Evolutionary conservation across 2,888 invertebrate species (phyloP).

Genomic region (Endotricha flammealis): DNA sequence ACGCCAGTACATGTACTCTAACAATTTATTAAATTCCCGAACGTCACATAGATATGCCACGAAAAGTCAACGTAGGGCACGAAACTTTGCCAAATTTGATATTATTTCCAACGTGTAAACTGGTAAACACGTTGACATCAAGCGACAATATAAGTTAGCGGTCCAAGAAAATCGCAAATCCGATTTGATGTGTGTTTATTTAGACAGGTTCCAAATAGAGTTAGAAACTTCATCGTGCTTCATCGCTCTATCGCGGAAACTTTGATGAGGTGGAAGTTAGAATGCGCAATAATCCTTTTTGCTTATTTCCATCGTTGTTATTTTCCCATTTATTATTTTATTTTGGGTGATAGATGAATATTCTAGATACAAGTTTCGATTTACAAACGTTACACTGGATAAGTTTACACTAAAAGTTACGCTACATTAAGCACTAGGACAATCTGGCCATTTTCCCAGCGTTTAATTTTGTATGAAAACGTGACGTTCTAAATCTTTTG

Average conservation of each 20-base stretch:
- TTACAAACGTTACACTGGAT: no score
- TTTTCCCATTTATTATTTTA: constrained; percentile 8
- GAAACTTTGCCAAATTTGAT: constrained; percentile 1
- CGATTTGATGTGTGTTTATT: constrained; percentile 23
- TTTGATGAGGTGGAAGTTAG: constrained; percentile 29
- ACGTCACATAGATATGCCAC: background rate
- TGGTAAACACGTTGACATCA: constrained; percentile 5
- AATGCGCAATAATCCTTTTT: constrained; percentile 25
- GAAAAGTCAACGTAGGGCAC: background rate
- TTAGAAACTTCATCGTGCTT: constrained; percentile 18
- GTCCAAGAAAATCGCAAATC: constrained; percentile 10
- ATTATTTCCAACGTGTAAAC: background rate
- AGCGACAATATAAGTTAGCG: constrained; percentile 12
- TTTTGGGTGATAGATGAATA: constrained; percentile 9
- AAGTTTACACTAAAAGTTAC: no score
- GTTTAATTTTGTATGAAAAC: no score
- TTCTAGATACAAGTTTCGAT: no score
- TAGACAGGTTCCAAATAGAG: constrained; percentile 16
- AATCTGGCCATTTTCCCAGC: no score
- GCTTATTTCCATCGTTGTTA: constrained; percentile 18
- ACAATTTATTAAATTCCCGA: no score
- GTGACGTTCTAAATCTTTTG: no score
- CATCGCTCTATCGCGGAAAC: constrained; percentile 20
- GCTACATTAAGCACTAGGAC: no score
- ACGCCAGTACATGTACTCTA: no score